Evolutionary conservation across 1,140 invertebrate species (phyloP), one percentile per base, ranked within the genome.

Genomic region (Anastrepha ludens): DNA sequence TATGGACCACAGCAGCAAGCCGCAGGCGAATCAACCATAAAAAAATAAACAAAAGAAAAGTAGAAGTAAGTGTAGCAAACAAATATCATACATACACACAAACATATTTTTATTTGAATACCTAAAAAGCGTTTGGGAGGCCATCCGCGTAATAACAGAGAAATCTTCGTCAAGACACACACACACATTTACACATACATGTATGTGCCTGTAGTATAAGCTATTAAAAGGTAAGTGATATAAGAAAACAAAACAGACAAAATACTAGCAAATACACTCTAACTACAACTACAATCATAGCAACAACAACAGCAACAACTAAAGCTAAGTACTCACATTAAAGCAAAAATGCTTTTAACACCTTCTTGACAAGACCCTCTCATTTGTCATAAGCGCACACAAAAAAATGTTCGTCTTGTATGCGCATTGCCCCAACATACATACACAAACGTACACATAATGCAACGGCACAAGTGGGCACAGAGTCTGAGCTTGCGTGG

Each of bases 341-440:
- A 74, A 87, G 67, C 65, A 74, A 78, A 88, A 88, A 88, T 86
- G 87, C 87, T 88, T 85, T 88, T 88, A 88, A 88, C 87, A 88
- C 87, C 87, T 88, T 88, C 78, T 88, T 88, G 87, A 86, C 87
- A 86, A 88, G 81, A 86, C 85, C 13, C 47, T 60, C 81, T 70
- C 87, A 88, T 88, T 88, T 88, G 87, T 88, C 87, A 88, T 86
- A 86, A 86, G 60, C 50, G 86, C 20, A 70, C 67, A 59, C 65
- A 87, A 70, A 87, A 64, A 55, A 44, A 29, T 78, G 13, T 3
- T 4, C 50, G 47, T 78, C 50, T 70, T 29, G 29, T 29, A 29
- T 29, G 67, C 2, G 13, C 44, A 47, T 29, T 29, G 29, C 29
- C 15, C 6, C 39, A 55, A 2, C 29, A 29, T 29, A 47, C 17